These are phyloP conservation scores for Tamias sibiricus DNA, from an alignment of 2,113 vertebrate genomes.

Conservation along the genomic window DNA sequence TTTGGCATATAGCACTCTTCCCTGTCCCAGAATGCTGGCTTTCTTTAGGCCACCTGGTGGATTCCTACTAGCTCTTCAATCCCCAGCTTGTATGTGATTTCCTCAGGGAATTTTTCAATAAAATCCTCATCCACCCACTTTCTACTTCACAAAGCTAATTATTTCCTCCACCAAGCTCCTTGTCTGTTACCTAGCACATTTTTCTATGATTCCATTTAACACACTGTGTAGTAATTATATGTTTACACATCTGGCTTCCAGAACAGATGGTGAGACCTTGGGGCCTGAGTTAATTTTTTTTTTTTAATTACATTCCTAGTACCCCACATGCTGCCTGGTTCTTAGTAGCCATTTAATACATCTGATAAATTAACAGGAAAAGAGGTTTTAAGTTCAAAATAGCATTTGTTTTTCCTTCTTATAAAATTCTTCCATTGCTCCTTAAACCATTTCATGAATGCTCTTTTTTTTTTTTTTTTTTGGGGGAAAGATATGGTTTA, in stretches of 20 bases:
- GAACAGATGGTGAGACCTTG: not conserved
- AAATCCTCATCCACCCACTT: not conserved
- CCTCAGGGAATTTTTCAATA: not conserved
- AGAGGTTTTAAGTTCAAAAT: not conserved
- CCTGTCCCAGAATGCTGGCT: not conserved
- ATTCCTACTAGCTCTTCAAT: not conserved
- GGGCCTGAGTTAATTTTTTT: not conserved
- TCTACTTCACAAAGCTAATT: not conserved
- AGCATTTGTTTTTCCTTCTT: constrained; percentile 23
- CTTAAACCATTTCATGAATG: not conserved
- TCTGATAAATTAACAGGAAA: constrained; percentile 17
- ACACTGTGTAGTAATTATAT: not conserved
- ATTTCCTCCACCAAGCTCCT: not conserved
- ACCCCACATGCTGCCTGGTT: not conserved
- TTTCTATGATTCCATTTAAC: not conserved
- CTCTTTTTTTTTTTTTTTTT: too few species aligned
- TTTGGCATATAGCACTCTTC: not conserved
- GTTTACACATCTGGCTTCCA: not conserved
- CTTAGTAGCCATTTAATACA: not conserved
- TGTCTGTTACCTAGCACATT: not conserved
- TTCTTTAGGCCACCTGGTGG: not conserved
- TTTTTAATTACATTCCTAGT: not conserved
- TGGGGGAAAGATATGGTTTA: too few species aligned
- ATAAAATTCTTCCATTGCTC: not conserved
- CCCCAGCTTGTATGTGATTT: not conserved